Evolutionary conservation across 2,888 invertebrate species (phyloP).

Genomic region (Idaea biselata): DNA sequence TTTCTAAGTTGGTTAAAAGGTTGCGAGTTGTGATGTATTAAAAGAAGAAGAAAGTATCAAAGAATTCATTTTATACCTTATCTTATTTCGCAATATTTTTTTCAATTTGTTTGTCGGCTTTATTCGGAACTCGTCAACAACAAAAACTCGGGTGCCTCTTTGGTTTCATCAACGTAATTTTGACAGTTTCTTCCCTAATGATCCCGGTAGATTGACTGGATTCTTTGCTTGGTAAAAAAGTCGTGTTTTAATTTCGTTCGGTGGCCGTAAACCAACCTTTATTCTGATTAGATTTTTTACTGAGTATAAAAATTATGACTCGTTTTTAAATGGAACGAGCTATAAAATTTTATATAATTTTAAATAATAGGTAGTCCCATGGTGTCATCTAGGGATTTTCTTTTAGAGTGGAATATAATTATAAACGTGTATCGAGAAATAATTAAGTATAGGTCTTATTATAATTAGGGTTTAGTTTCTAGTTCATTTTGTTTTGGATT

Average conservation of each 20-base stretch:
- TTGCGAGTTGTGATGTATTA: background rate
- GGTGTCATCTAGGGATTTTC: background rate
- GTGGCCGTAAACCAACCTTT: conserved; percentile 23
- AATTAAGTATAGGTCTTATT: too few species aligned
- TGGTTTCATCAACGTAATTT: background rate
- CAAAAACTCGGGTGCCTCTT: background rate
- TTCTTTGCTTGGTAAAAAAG: conserved; percentile 14
- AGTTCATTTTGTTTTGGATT: too few species aligned
- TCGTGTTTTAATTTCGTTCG: conserved; percentile 20
- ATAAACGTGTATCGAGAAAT: background rate
- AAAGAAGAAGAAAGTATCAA: background rate
- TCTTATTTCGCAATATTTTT: conserved; percentile 2
- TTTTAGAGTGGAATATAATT: background rate
- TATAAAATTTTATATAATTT: conserved; percentile 1
- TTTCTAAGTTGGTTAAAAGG: background rate
- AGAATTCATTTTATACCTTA: background rate
- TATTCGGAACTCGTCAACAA: background rate
- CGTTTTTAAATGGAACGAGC: conserved; percentile 15
- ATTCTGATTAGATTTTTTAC: conserved; percentile 27
- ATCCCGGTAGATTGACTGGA: background rate
- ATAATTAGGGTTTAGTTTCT: too few species aligned
- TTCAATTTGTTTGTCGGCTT: conserved; percentile 2
- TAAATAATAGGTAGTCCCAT: background rate
- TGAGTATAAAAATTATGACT: conserved; percentile 18
- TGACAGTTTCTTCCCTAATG: background rate